phyloP scores from a whole-genome alignment of 2,888 invertebrate genomes.

The Himalopsyche tibetana region DNA sequence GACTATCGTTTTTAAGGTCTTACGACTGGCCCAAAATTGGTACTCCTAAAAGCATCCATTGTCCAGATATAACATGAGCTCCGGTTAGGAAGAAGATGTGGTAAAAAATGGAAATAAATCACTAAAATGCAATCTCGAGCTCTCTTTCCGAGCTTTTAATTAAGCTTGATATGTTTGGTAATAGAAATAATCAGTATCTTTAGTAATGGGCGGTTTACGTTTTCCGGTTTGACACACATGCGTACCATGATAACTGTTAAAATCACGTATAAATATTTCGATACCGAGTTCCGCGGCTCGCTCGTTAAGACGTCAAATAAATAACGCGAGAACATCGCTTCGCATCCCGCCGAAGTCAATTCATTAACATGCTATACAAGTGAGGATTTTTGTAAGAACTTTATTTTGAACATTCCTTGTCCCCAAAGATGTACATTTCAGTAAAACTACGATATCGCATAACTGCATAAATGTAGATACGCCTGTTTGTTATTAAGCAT shows the following conservation, averaged over 20 bases:
- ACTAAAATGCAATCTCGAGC: too few species aligned
- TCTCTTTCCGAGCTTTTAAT: background rate
- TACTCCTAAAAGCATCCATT: too few species aligned
- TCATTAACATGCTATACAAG: background rate
- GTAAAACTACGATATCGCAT: too few species aligned
- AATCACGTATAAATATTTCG: conserved; percentile 29
- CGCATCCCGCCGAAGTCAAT: conserved; percentile 15
- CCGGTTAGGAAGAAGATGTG: too few species aligned
- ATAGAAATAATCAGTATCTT: background rate
- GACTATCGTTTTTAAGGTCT: too few species aligned
- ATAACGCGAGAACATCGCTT: conserved; percentile 27
- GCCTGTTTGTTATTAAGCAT: too few species aligned
- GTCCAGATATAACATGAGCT: too few species aligned
- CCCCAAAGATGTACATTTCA: too few species aligned
- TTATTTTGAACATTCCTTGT: too few species aligned
- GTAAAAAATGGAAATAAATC: too few species aligned
- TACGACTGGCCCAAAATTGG: too few species aligned
- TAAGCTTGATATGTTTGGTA: background rate
- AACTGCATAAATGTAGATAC: too few species aligned
- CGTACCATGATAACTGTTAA: conserved; percentile 23
- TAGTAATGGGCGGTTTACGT: background rate
- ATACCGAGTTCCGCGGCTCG: background rate
- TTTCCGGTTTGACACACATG: conserved; percentile 33
- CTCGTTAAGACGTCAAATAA: conserved; percentile 42
- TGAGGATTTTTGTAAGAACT: background rate